phyloP scores from a whole-genome alignment of 1,140 invertebrate genomes.

The Drosophila rufa region DNA sequence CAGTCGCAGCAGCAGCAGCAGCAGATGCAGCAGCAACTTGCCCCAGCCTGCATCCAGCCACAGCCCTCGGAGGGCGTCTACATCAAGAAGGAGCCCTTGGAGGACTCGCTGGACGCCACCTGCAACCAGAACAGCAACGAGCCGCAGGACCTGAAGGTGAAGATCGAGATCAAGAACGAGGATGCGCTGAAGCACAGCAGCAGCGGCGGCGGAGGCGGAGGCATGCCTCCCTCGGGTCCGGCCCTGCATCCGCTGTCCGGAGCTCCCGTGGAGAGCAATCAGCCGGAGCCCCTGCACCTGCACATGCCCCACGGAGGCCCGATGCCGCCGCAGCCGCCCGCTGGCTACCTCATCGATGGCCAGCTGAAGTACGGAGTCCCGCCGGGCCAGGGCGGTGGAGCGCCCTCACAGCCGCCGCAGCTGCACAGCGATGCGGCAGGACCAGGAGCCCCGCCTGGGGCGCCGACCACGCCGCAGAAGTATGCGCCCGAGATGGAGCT shows the following conservation, averaged over 20 bases:
- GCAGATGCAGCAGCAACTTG: conserved; percentile 73
- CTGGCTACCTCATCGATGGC: conserved; percentile 75
- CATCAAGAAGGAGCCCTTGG: conserved; percentile 85
- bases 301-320: conserved; percentile 55
- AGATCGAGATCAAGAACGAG: conserved; percentile 84
- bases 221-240: conserved; percentile 41
- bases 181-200: conserved; percentile 56
- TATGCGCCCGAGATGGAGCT: conserved; percentile 80
- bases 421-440: conserved; percentile 67
- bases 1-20: conserved; percentile 60
- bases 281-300: conserved; percentile 62
- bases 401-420: conserved; percentile 68
- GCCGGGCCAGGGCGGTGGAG: conserved; percentile 42
- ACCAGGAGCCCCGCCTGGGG: conserved; percentile 9
- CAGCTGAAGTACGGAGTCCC: conserved; percentile 71
- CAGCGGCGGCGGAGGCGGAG: conserved; percentile 35
- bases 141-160: conserved; percentile 84
- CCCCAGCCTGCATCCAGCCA: conserved; percentile 28
- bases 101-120: conserved; percentile 84
- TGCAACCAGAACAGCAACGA: conserved; percentile 85
- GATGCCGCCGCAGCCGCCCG: conserved; percentile 50
- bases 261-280: conserved; percentile 25
- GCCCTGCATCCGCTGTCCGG: conserved; percentile 39
- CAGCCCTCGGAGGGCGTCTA: conserved; percentile 68
- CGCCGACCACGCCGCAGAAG: conserved; percentile 65